Percentiles rank a stretch among this genome's conserved stretches.
Conservation (phyloP, 1,140 invertebrate species). For the Drosophila kanapiae region DNA sequence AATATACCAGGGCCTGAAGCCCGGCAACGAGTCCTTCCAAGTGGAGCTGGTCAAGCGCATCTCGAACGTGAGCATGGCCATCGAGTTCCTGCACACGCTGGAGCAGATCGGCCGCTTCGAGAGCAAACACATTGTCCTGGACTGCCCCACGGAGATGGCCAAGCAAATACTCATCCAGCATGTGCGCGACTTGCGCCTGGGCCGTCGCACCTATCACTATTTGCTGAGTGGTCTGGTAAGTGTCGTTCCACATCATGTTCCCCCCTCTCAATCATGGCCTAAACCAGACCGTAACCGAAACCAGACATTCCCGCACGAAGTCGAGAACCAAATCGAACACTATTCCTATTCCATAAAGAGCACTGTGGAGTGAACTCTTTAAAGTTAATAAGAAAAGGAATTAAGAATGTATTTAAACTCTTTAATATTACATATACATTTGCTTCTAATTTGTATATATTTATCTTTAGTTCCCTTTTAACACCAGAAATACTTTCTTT, state of each 20-base stretch:
- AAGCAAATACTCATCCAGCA: conserved; percentile 95
- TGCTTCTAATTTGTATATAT: too few relatives aligned
- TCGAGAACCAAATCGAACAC: neutral
- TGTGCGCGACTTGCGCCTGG: conserved; percentile 93
- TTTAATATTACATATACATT: too few relatives aligned
- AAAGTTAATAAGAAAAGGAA: neutral
- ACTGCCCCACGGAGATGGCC: conserved; percentile 94
- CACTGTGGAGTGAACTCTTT: neutral
- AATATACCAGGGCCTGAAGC: conserved; percentile 93
- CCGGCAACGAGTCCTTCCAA: conserved; percentile 92
- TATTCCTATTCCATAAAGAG: neutral
- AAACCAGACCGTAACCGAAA: neutral
- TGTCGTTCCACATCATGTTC: conserved; percentile 73
- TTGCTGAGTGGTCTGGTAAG: conserved; percentile 95
- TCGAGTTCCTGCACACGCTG: conserved; percentile 91
- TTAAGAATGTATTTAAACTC: too few relatives aligned
- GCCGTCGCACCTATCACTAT: conserved; percentile 96
- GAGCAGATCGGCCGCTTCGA: conserved; percentile 93
- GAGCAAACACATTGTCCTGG: conserved; percentile 96
- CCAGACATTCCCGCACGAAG: neutral
- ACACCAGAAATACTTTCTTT: too few relatives aligned
- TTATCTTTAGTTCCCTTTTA: too few relatives aligned
- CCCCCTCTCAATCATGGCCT: neutral
- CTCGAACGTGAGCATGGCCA: conserved; percentile 91
- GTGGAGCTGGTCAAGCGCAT: conserved; percentile 93